Percentiles rank a stretch among this genome's conserved stretches.
Evolutionary conservation across 2,888 invertebrate genomes (phyloP).

Genomic region (Entomobrya multifasciata): DNA sequence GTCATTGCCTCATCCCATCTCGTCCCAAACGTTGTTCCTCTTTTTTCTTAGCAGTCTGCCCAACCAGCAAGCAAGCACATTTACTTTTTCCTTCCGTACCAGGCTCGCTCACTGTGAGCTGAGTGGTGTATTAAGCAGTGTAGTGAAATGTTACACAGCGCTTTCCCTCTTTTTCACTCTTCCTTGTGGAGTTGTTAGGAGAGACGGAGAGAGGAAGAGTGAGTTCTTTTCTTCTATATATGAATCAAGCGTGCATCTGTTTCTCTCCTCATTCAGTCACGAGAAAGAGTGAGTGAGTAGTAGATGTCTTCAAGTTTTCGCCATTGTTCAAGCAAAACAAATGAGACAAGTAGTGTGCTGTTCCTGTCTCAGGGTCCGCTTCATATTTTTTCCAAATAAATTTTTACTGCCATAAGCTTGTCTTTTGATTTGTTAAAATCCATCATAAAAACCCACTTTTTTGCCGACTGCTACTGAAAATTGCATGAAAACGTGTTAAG

Average conservation of each 20-base stretch:
- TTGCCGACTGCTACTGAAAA: slow-evolving; percentile 3
- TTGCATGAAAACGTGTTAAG: background rate
- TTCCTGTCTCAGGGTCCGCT: slow-evolving; percentile 34
- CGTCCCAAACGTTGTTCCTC: slow-evolving; percentile 28
- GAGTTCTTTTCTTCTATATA: slow-evolving; percentile 42
- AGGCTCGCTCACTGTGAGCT: slow-evolving; percentile 44
- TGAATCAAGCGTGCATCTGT: slow-evolving; percentile 63
- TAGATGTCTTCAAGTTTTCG: slow-evolving; percentile 17
- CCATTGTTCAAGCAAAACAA: slow-evolving; percentile 41
- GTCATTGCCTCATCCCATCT: slow-evolving; percentile 62
- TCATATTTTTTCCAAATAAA: slow-evolving; percentile 30
- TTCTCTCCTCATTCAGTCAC: slow-evolving; percentile 64
- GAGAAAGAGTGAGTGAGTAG: slow-evolving; percentile 57
- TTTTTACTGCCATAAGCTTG: background rate
- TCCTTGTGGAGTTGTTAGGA: background rate
- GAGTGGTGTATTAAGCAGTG: too few species aligned
- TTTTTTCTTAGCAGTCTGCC: slow-evolving; percentile 5
- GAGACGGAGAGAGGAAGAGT: background rate
- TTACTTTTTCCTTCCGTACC: slow-evolving; percentile 64
- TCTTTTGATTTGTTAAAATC: slow-evolving; percentile 34
- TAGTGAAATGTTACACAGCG: slow-evolving; percentile 6
- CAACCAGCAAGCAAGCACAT: slow-evolving; percentile 59
- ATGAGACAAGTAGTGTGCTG: slow-evolving; percentile 51
- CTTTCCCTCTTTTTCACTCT: slow-evolving; percentile 14
- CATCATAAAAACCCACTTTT: slow-evolving; percentile 27